Evolutionary conservation across 1,140 invertebrate genomes (phyloP), one percentile per base, ranked within the genome.

Genomic region (Musca domestica): DNA sequence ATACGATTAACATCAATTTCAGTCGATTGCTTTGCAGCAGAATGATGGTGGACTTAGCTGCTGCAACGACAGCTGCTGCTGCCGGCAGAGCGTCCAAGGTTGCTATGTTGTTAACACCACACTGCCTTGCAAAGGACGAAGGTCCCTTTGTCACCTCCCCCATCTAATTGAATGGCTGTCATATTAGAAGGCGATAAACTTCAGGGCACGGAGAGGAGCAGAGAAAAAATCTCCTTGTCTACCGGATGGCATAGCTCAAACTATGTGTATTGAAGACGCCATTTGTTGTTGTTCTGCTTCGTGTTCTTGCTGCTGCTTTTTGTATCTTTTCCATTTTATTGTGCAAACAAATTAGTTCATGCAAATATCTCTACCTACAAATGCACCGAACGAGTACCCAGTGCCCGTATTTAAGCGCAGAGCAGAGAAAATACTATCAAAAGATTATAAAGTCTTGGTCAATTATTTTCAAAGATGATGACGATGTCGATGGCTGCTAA

Each of bases 1-100:
- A 61, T 61, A 61, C 56, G 56, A 61, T 61, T 61, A 61, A 61
- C 56, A 61, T 61, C 56, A 61, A 61, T 61, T 61, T 61, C 56
- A 61, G 27, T 34, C 56, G 34, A 61, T 61, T 61, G 56, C 56
- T 61, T 34, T 51, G 47, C 15, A 14, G 20, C 20, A 51, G 20
- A 17, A 51, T 19, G 20, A 20, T 51, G 48, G 48, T 34, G 41
- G 19, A 7, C n/a, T n/a, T 27, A 41, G 27, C 41, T 27, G 27
- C 27, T 61, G 25, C 25, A n/a, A 12, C 54, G 2, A 15, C 25
- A n/a, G 27, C 14, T 61, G 2, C 14, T 61, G 56, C 14, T 9
- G 19, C 23, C 9, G 9, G 12, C 14, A 9, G 22, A 12, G 12
- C 27, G 3, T 3, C 20, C 6, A 27, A 25, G 14, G 54, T 27